A percentile compares a stretch with the other conserved stretches of the same genome.
These are phyloP conservation scores for Leptarthrus brevirostris DNA, from an alignment of 2,888 invertebrate species.

Conservation along the genomic window DNA sequence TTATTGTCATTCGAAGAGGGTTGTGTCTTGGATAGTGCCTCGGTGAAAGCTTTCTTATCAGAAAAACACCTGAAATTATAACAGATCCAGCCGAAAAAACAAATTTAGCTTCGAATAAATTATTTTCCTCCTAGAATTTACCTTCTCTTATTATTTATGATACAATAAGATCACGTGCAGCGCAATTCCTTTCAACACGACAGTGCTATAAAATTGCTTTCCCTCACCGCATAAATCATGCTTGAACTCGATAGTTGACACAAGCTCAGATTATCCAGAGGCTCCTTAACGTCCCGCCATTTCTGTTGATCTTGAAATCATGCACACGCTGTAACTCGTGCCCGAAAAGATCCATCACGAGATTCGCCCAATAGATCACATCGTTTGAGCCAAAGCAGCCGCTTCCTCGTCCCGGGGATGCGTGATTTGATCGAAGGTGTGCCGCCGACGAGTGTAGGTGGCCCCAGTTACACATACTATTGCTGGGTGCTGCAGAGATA, in stretches of 20 bases:
- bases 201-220: neutral
- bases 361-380: neutral
- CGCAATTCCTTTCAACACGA: no score
- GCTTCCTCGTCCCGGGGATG: conserved; percentile 4
- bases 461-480: neutral
- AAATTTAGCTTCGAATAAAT: no score
- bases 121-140: no score
- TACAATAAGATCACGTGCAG: no score
- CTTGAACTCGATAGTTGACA: neutral
- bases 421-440: no score
- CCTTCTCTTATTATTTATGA: no score
- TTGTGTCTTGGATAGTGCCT: no score
- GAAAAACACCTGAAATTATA: no score
- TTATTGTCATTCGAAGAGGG: no score
- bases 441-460: neutral
- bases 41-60: no score
- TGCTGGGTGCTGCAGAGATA: neutral
- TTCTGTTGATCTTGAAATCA: neutral
- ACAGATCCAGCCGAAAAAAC: no score
- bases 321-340: neutral
- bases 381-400: neutral
- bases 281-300: no score
- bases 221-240: conserved; percentile 12
- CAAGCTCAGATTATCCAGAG: neutral
- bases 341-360: conserved; percentile 7